phyloP scores from a whole-genome alignment of 2,797 vertebrate genomes.

The Coluber constrictor region DNA sequence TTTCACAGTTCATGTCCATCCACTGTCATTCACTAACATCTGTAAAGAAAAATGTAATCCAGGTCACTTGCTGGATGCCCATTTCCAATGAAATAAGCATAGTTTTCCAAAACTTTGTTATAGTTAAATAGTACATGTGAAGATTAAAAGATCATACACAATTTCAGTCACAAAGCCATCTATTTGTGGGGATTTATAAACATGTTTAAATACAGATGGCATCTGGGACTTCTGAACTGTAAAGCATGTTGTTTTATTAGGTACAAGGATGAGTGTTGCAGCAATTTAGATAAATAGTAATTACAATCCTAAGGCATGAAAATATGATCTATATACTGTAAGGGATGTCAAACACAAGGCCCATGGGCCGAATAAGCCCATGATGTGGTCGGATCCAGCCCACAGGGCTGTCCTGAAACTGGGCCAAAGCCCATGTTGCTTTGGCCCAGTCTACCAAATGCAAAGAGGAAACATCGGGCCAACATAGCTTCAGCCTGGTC shows the following conservation, averaged over 20 bases:
- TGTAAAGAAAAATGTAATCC: background rate
- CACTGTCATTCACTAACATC: background rate
- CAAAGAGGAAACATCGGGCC: too few species aligned
- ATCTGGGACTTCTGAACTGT: constrained; percentile 48
- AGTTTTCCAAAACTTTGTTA: background rate
- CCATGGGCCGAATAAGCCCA: too few species aligned
- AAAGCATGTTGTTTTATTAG: constrained; percentile 38
- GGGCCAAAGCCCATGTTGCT: too few species aligned
- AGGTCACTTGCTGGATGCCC: background rate
- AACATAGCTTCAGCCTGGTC: too few species aligned
- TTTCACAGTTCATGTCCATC: background rate
- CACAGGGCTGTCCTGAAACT: too few species aligned
- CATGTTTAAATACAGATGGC: constrained; percentile 34
- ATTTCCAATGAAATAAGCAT: background rate
- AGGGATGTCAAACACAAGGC: too few species aligned
- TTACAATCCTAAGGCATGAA: constrained; percentile 24
- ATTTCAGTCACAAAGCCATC: constrained; percentile 30
- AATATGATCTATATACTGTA: background rate
- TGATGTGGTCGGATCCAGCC: too few species aligned
- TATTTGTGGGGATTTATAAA: constrained; percentile 43
- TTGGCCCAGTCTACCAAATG: too few species aligned
- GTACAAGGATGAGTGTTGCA: constrained; percentile 25
- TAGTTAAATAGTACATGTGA: background rate
- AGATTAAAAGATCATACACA: background rate
- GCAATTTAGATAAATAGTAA: constrained; percentile 11